phyloP scores from a whole-genome alignment of 2,888 invertebrate species.

The Steinernema hermaphroditum region DNA sequence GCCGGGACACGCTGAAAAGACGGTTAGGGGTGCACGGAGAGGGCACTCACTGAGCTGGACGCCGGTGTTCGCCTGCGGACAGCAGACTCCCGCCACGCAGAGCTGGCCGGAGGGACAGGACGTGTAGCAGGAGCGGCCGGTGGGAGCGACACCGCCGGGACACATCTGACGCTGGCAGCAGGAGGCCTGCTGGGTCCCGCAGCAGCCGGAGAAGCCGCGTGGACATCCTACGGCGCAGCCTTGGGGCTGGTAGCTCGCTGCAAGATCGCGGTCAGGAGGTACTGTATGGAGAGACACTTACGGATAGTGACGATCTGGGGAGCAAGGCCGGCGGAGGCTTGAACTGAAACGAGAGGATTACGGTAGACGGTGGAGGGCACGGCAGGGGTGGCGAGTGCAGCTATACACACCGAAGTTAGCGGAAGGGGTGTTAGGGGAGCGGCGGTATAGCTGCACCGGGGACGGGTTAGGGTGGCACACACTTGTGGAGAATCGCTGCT shows the following conservation, averaged over 20 bases:
- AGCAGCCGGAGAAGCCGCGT: conserved; percentile 41
- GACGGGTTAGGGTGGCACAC: conserved; percentile 34
- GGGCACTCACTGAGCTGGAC: conserved; percentile 10
- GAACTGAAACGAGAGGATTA: background rate
- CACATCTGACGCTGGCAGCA: conserved; percentile 35
- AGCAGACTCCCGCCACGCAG: conserved; percentile 40
- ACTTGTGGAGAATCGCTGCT: conserved; percentile 35
- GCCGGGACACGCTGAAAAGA: conserved; percentile 39
- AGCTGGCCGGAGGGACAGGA: conserved; percentile 32
- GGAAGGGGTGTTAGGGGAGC: conserved; percentile 17
- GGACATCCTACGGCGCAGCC: conserved; percentile 37
- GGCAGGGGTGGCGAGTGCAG: conserved; percentile 12
- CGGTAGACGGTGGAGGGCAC: background rate
- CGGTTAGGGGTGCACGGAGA: too few species aligned
- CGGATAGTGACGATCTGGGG: conserved; percentile 55
- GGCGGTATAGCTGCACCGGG: conserved; percentile 25
- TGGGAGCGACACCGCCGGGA: conserved; percentile 27
- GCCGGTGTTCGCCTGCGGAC: conserved; percentile 15
- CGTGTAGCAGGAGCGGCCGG: conserved; percentile 36
- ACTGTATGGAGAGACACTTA: conserved; percentile 36
- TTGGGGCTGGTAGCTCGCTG: background rate
- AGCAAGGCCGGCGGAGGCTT: conserved; percentile 39
- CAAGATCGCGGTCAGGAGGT: background rate
- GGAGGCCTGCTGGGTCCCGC: conserved; percentile 33
- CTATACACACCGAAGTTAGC: background rate